Percentiles rank a stretch among this genome's conserved stretches.
Conservation (phyloP, 2,797 vertebrate species). For the Tokudaia muenninki region DNA sequence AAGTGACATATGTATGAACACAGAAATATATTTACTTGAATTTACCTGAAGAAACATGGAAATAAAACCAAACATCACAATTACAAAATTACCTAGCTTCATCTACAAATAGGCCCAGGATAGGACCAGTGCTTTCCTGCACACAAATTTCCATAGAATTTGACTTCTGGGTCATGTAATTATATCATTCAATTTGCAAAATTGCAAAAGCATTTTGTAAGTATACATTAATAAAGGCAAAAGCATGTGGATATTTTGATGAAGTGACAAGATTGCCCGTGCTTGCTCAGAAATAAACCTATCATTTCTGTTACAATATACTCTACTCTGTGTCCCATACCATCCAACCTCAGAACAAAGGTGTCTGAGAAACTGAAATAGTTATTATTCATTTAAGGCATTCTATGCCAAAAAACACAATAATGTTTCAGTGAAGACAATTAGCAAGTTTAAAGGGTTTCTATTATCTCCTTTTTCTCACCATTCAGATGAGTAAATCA, state of each 20-base stretch:
- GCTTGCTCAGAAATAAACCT: slow-evolving; percentile 23
- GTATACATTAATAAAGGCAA: neutral
- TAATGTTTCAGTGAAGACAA: slow-evolving; percentile 9
- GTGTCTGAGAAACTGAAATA: neutral
- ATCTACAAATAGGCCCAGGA: neutral
- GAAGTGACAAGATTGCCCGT: neutral
- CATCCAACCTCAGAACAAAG: neutral
- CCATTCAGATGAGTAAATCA: neutral
- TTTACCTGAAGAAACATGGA: slow-evolving; percentile 36
- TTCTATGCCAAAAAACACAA: neutral
- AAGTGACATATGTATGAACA: neutral
- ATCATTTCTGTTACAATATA: slow-evolving; percentile 9
- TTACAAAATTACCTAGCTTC: neutral
- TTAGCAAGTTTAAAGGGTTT: slow-evolving; percentile 34
- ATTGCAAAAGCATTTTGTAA: neutral
- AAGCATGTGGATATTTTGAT: neutral
- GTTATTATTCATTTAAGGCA: neutral
- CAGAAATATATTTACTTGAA: neutral
- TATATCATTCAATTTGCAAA: slow-evolving; percentile 8
- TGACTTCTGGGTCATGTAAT: neutral
- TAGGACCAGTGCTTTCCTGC: neutral
- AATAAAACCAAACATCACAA: neutral
- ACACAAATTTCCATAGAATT: neutral
- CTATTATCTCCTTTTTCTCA: neutral
- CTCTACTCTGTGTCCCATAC: neutral